Percentiles rank a stretch among this genome's conserved stretches.
Conservation (phyloP, 2,113 vertebrate species). For the Syrrhaptes paradoxus region DNA sequence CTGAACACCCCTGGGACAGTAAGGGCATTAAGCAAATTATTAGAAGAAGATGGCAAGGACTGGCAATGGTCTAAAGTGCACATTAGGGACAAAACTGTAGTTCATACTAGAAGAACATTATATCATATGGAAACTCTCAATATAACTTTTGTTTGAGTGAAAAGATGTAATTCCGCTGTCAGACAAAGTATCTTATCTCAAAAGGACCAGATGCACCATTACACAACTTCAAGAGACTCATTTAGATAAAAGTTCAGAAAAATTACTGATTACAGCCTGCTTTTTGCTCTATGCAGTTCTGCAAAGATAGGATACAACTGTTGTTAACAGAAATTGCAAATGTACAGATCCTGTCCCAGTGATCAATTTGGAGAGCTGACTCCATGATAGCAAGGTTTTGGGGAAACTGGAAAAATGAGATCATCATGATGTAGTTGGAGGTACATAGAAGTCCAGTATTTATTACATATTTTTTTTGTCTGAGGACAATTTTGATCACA, state of each 20-base stretch:
- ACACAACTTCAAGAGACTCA: slow-evolving; percentile 43
- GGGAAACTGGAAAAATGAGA: neutral
- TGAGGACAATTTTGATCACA: neutral
- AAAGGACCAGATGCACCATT: slow-evolving; percentile 57
- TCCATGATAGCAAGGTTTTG: neutral
- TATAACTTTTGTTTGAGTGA: neutral
- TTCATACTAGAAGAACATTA: neutral
- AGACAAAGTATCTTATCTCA: slow-evolving; percentile 47
- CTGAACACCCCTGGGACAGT: neutral
- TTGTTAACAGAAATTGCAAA: slow-evolving; percentile 13
- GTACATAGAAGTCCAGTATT: neutral
- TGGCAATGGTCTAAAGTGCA: neutral
- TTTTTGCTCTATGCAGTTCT: neutral
- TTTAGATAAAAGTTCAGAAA: slow-evolving; percentile 36
- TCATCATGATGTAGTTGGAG: neutral
- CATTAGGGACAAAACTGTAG: neutral
- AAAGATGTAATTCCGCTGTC: slow-evolving; percentile 35
- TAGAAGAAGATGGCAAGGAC: neutral
- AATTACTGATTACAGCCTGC: neutral
- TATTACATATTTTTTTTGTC: neutral
- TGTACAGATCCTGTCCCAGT: neutral
- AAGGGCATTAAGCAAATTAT: slow-evolving; percentile 27
- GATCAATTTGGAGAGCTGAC: neutral
- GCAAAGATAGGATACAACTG: neutral
- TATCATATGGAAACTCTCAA: neutral